Evolutionary conservation across 2,888 invertebrate genomes (phyloP), one percentile per base, ranked within the genome.

Genomic region (Drosophila fungiperda): DNA sequence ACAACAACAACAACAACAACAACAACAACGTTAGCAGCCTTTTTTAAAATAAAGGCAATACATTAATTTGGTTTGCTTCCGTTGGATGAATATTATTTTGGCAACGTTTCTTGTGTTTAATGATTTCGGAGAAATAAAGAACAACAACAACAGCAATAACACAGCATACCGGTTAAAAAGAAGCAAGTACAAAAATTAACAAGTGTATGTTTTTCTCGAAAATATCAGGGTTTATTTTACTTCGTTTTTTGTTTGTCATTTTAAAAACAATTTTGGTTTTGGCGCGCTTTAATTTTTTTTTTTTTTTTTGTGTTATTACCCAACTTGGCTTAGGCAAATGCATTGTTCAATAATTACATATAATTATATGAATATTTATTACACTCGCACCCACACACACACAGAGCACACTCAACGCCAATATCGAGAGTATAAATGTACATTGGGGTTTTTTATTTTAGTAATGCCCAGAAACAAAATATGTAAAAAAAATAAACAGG

Each of bases 401-500:
- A 35, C 26, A 68, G 12, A 54, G 38, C 26, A 54, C 12, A 54
- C 57, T 32, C 20, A 42, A 61, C 38, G 54, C 32, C 32, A 35
- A 33, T 49, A 40, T 45, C 40, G 26, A 45, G 35, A n/a, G 20
- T 54, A 49, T 48, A 40, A 54, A 63, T 61, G 59, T 75, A 49
- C 52, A 61, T 64, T n/a, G 45, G 35, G 35, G 23, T 60, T 45
- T 45, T 52, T 64, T 29, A 29, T 54, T 67, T 55, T 62, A 3
- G 62, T 33, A 68, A 42, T 66, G 54, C 50, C 62, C 69, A 54
- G 63, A 79, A 80, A 78, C 72, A 82, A 79, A 76, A 79, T 57
- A 60, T 71, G 52, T 72, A 59, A 74, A 68, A 76, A 79, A 73
- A 70, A 68, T 15, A 80, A 87, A 78, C 87, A 89, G 88, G 85